phyloP scores from a whole-genome alignment of 1,140 invertebrate genomes.

The Macrobrachium rosenbergii region DNA sequence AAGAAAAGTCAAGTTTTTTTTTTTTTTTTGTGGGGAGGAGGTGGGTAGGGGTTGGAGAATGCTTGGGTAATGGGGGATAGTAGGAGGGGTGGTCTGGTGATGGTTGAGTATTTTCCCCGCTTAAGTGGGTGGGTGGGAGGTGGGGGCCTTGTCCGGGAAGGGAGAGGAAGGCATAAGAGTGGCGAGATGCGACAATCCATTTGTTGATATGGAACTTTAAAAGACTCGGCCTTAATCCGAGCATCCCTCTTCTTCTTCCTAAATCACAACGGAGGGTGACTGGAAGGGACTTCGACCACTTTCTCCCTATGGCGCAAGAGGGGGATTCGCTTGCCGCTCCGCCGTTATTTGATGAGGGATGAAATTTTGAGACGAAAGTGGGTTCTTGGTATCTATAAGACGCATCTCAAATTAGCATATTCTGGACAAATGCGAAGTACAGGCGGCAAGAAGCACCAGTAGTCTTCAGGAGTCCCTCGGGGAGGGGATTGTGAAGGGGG shows the following conservation, averaged over 20 bases:
- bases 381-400: conserved; percentile 46
- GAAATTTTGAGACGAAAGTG: conserved; percentile 58
- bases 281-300: conserved; percentile 25
- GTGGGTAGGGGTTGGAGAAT: background rate
- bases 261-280: conserved; percentile 19
- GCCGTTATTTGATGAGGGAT: conserved; percentile 55
- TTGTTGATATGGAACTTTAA: conserved; percentile 59
- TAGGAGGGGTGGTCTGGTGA: background rate
- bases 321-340: conserved; percentile 1
- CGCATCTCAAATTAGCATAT: conserved; percentile 56
- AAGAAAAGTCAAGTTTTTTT: conserved; percentile 23
- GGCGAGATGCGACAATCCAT: conserved; percentile 41
- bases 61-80: background rate
- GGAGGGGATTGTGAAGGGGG: too few species aligned
- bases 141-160: background rate
- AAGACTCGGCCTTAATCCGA: conserved; percentile 33
- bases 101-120: conserved; percentile 12
- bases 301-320: background rate
- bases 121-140: background rate
- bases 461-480: too few species aligned
- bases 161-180: background rate
- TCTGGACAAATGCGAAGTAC: conserved; percentile 46
- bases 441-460: conserved; percentile 37
- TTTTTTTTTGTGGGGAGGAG: background rate
- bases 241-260: conserved; percentile 44